Evolutionary conservation across 2,113 vertebrate genomes (phyloP).

Genomic region (Sapayoa aenigma): DNA sequence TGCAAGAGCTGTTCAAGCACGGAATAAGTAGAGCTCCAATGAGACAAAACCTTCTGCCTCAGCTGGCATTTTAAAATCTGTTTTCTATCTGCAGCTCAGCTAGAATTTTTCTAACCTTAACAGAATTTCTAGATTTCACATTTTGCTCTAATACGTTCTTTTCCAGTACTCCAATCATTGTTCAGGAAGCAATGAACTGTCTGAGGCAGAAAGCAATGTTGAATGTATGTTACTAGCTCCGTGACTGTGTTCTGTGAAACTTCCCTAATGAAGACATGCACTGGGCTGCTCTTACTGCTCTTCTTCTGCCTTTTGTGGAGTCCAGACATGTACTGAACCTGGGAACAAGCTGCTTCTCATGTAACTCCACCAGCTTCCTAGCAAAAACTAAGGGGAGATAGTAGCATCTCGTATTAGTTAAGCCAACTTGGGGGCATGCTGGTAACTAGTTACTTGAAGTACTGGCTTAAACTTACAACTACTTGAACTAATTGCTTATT

Average conservation of each 20-base stretch:
- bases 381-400: not conserved
- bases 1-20: conserved; percentile 67
- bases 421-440: not conserved
- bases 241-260: not conserved
- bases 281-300: not conserved
- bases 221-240: not conserved
- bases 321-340: not conserved
- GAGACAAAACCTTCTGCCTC: conserved; percentile 75
- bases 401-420: not conserved
- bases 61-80: conserved; percentile 76
- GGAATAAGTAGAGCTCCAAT: conserved; percentile 71
- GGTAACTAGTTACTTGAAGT: not conserved
- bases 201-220: not conserved
- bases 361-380: not conserved
- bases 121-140: conserved; percentile 48
- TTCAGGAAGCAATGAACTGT: not conserved
- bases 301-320: not conserved
- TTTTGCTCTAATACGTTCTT: conserved; percentile 25
- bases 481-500: not conserved
- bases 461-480: not conserved
- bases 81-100: conserved; percentile 69
- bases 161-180: not conserved
- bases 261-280: not conserved
- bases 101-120: conserved; percentile 67
- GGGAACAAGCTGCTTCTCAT: not conserved